These are phyloP conservation scores for Porphyrio hochstetteri DNA, from an alignment of 2,113 vertebrate genomes.

Conservation along the genomic window DNA sequence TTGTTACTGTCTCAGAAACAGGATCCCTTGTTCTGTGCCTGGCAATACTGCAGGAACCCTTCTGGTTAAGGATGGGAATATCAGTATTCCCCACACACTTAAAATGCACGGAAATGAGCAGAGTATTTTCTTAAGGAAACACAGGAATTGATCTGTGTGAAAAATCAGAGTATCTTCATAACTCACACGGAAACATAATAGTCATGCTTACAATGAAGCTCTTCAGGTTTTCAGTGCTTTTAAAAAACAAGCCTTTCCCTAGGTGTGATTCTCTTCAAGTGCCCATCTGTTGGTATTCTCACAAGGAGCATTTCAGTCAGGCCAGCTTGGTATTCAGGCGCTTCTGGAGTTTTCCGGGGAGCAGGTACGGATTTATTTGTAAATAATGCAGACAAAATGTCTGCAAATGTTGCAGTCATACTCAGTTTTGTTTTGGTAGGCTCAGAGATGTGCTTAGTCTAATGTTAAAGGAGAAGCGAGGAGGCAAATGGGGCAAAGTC, in stretches of 20 bases:
- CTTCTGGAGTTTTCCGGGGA: background rate
- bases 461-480: background rate
- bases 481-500: background rate
- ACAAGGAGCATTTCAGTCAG: background rate
- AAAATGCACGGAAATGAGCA: background rate
- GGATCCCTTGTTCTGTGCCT: background rate
- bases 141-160: background rate
- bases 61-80: background rate
- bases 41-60: background rate
- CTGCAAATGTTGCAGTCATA: background rate
- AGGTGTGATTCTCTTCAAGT: background rate
- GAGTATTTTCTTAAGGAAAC: background rate
- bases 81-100: background rate
- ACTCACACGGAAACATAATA: background rate
- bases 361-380: background rate
- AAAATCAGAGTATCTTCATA: background rate
- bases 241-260: background rate
- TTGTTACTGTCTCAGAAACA: background rate
- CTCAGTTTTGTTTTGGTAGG: background rate
- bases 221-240: background rate
- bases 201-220: background rate
- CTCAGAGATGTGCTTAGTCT: rapidly evolving
- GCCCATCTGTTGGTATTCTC: background rate
- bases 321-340: background rate
- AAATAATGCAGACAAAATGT: background rate